A percentile compares a stretch with the other conserved stretches of the same genome.
Conservation (phyloP, 2,113 vertebrate genomes). For the Poecilia latipinna region DNA sequence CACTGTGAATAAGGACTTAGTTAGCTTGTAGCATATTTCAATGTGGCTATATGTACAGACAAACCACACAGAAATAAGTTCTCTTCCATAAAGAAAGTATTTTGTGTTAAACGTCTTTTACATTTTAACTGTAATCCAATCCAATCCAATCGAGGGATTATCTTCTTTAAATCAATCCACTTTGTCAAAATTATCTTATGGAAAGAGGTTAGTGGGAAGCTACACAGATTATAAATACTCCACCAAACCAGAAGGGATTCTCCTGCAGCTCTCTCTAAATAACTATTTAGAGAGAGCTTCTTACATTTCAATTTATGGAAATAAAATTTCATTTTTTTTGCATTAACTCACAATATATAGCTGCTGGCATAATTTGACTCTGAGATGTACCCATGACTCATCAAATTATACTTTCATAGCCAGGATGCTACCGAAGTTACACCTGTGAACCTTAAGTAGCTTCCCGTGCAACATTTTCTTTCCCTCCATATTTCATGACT, state of each 20-base stretch:
- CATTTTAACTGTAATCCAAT: no score
- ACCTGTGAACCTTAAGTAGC: background rate
- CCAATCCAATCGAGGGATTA: no score
- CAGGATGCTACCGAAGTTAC: background rate
- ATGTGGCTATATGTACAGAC: no score
- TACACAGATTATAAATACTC: background rate
- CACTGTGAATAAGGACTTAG: no score
- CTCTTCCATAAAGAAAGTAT: no score
- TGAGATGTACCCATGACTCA: conserved; percentile 29
- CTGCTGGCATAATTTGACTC: conserved; percentile 45
- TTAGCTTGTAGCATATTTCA: no score
- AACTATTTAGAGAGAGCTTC: conserved; percentile 37
- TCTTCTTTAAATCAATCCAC: no score
- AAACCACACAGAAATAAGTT: no score
- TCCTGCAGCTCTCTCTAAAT: conserved; percentile 18
- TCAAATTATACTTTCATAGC: conserved; percentile 38
- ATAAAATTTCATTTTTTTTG: conserved; percentile 48
- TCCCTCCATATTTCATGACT: conserved; percentile 16
- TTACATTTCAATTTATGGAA: conserved; percentile 61
- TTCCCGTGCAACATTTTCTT: conserved; percentile 7
- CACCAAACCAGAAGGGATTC: background rate
- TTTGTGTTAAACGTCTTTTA: no score
- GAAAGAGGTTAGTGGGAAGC: no score
- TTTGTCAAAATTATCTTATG: no score
- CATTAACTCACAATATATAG: conserved; percentile 13